Evolutionary conservation across 2,888 invertebrate genomes (phyloP), one percentile per base, ranked within the genome.

Genomic region (Deladenus siricidicola): DNA sequence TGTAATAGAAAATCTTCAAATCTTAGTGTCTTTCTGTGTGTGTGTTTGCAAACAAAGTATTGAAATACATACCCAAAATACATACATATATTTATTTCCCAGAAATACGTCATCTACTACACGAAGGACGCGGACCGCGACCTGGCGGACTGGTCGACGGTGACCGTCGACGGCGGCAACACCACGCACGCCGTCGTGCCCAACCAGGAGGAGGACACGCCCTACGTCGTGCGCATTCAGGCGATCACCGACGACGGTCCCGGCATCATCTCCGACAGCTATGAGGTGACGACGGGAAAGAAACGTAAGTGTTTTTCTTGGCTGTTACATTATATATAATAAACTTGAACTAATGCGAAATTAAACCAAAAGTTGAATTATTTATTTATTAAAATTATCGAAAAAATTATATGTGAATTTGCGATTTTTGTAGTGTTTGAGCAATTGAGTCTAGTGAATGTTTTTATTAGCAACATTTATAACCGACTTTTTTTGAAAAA

Each of bases 201-300:
- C 23, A 50, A 70, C 59, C 56, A 70, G 44, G 74, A 76, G 56
- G 76, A 76, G 57, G 74, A 76, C 50, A 76, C 76, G 10, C 72
- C 74, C 21, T 76, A 74, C 54, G 68, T 74, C 30, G 70, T 75
- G 28, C 60, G 71, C 10, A 48, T 69, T 30, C 69, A 69, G 42
- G 69, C 71, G 6, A 51, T 68, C 19, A 74, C 70, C 21, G 71
- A 75, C 56, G 75, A 75, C 51, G 77, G 77, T 21, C 73, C 75
- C 4, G 78, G 78, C 55, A 74, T 78, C 30, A 73, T 78, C 45
- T 78, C 78, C 0, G 76, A 76, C 51, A 66, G 76, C 0, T 69
- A 70, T 51, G 76, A 75, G 56, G 76, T 77, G 4, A 76, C 71
- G 0, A 78, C 77, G 51, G 77, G 77, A 48, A 59, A 71, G 56